Conservation (phyloP, 2,888 invertebrate species). For the Zygaena filipendulae region DNA sequence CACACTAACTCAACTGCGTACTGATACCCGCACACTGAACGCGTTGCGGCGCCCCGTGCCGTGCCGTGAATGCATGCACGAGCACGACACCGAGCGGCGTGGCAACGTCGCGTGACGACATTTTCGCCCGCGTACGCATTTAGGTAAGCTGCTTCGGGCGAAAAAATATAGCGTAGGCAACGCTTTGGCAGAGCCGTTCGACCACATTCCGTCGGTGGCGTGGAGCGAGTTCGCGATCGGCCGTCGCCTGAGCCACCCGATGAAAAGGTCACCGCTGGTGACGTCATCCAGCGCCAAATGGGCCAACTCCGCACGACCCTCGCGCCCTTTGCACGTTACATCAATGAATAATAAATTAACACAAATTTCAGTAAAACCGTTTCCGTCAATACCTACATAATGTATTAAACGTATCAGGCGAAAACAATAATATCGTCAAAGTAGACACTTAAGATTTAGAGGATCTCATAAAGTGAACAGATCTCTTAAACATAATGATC, state of each 20-base stretch:
- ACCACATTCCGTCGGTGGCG: constrained; percentile 64
- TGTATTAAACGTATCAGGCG: too few relatives aligned
- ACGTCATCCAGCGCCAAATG: constrained; percentile 57
- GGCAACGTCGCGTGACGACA: constrained; percentile 72
- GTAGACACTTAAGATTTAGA: too few relatives aligned
- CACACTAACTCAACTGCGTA: constrained; percentile 29
- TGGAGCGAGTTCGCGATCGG: constrained; percentile 37
- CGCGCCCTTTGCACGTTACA: constrained; percentile 33
- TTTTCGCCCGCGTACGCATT: constrained; percentile 67
- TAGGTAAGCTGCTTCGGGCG: constrained; percentile 54
- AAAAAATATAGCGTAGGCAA: constrained; percentile 64
- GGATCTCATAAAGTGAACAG: too few relatives aligned
- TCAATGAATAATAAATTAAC: constrained; percentile 25
- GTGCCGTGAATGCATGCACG: constrained; percentile 48
- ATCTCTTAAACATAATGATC: constrained; percentile 7
- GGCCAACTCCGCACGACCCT: constrained; percentile 41
- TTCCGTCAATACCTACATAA: not conserved
- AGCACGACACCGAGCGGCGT: constrained; percentile 48
- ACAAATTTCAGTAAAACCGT: not conserved
- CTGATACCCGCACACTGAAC: constrained; percentile 48
- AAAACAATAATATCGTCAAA: too few relatives aligned
- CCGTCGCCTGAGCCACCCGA: constrained; percentile 43
- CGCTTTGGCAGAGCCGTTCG: constrained; percentile 62
- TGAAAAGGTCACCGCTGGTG: constrained; percentile 61
- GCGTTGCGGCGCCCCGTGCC: constrained; percentile 26